Conservation (phyloP, 2,888 invertebrate species). For the Drosophila aldrichi region DNA sequence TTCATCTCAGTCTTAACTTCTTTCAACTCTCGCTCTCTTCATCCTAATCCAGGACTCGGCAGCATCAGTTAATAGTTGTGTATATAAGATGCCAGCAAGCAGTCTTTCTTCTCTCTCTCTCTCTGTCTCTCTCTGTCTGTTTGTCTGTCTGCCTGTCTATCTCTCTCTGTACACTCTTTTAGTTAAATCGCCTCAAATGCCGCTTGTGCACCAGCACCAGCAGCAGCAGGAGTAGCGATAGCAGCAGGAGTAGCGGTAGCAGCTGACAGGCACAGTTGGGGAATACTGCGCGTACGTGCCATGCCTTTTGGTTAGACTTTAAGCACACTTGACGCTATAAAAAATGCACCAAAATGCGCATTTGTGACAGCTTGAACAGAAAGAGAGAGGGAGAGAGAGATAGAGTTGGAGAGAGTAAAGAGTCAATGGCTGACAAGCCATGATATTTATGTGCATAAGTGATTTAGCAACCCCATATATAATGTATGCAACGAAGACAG, state of each 20-base stretch:
- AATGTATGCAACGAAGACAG: neutral
- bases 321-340: conserved; percentile 59
- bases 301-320: conserved; percentile 55
- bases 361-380: conserved; percentile 57
- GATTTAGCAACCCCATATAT: conserved; percentile 30
- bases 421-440: conserved; percentile 15
- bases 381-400: neutral
- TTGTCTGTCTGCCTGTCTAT: neutral
- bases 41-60: conserved; percentile 35
- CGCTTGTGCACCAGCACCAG: conserved; percentile 33
- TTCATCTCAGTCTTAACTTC: conserved; percentile 27
- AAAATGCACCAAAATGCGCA: conserved; percentile 61
- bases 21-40: conserved; percentile 17
- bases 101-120: conserved; percentile 1
- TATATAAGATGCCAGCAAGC: conserved; percentile 20
- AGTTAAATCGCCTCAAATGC: conserved; percentile 56
- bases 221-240: conserved; percentile 3
- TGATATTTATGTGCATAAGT: conserved; percentile 29
- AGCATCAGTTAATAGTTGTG: conserved; percentile 38
- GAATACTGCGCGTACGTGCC: conserved; percentile 61
- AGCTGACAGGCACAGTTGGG: conserved; percentile 66
- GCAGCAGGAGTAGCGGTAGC: conserved; percentile 16
- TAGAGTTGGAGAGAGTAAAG: neutral
- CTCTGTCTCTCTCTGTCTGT: neutral
- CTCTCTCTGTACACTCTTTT: conserved; percentile 52